phyloP scores from a whole-genome alignment of 2,113 vertebrate species.

The Anolis carolinensis region DNA sequence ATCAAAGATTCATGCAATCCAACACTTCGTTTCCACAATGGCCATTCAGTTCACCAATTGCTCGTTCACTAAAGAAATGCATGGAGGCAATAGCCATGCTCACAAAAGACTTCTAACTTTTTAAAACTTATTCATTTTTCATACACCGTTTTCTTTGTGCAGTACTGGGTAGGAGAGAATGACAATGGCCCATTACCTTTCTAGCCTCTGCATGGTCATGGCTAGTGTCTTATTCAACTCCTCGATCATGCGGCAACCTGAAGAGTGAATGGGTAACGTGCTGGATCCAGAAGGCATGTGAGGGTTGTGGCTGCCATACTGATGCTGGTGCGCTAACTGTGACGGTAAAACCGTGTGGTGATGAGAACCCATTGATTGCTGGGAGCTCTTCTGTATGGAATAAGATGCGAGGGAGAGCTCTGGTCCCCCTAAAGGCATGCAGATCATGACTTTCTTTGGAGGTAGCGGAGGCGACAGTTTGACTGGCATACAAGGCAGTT shows the following conservation, averaged over 20 bases:
- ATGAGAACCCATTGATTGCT: conserved; percentile 80
- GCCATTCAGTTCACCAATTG: neutral
- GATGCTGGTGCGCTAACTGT: conserved; percentile 85
- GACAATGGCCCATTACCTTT: conserved; percentile 81
- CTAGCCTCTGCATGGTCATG: conserved; percentile 96
- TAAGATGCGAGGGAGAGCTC: conserved; percentile 84
- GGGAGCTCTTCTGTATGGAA: conserved; percentile 84
- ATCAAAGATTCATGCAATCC: neutral
- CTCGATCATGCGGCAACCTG: conserved; percentile 93
- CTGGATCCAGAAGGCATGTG: conserved; percentile 78
- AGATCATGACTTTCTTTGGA: conserved; percentile 99
- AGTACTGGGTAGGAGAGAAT: neutral
- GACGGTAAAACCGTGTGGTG: conserved; percentile 87
- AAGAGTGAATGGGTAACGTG: conserved; percentile 85
- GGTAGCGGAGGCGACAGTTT: conserved; percentile 97
- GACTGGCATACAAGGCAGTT: conserved; percentile 93
- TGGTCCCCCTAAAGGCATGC: conserved; percentile 88
- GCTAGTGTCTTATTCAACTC: conserved; percentile 97
- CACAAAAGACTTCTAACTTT: neutral
- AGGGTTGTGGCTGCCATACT: conserved; percentile 85
- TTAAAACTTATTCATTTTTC: neutral
- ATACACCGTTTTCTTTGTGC: neutral
- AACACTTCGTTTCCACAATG: neutral
- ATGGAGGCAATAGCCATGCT: neutral
- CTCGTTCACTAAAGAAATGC: too few species aligned